Conservation (phyloP, 2,113 vertebrate genomes). For the Piprites chloris region DNA sequence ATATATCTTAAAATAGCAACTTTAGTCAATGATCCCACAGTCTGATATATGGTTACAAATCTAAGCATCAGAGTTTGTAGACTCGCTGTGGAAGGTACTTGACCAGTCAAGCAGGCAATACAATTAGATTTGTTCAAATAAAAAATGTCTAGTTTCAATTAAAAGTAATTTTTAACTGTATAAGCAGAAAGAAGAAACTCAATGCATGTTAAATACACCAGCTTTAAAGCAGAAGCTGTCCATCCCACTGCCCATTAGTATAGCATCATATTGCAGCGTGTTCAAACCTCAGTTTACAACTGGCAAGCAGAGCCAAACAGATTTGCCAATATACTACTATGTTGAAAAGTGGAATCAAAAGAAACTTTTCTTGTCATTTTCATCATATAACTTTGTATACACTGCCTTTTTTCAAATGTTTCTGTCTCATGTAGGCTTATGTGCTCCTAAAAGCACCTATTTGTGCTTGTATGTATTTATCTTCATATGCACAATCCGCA, state of each 20-base stretch:
- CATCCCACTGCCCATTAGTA: not conserved
- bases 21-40: not conserved
- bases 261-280: not conserved
- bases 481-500: not conserved
- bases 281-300: not conserved
- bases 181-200: not conserved
- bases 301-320: not conserved
- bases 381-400: not conserved
- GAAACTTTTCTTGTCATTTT: not conserved
- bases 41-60: not conserved
- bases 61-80: not conserved
- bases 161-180: not conserved
- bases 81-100: not conserved
- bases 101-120: not conserved
- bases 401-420: not conserved
- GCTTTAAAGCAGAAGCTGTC: not conserved
- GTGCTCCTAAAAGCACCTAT: not conserved
- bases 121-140: not conserved
- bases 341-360: not conserved
- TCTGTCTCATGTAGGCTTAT: not conserved
- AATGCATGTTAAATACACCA: not conserved
- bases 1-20: not conserved
- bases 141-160: not conserved
- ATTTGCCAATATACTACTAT: not conserved
- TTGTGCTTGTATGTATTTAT: no score